Percentiles rank a stretch among this genome's conserved stretches.
Conservation (phyloP, 2,888 invertebrate genomes). For the Hydrotaea cyrtoneurina region DNA sequence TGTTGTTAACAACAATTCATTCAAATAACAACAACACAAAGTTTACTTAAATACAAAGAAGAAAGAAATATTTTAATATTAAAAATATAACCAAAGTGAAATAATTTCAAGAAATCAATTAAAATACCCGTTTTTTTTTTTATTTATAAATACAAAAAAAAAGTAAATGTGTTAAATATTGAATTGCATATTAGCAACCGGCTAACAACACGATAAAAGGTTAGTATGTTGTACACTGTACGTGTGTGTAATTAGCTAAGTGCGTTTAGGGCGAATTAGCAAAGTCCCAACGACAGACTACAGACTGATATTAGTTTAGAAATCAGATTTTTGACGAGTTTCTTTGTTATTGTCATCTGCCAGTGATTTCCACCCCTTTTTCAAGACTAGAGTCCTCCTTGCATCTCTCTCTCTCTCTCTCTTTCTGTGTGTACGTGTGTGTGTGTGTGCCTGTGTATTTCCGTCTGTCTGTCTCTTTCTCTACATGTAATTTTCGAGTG, state of each 20-base stretch:
- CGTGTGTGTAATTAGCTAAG: no score
- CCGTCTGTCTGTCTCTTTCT: background rate
- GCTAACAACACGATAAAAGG: conserved; percentile 15
- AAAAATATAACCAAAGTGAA: conserved; percentile 31
- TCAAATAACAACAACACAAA: conserved; percentile 33
- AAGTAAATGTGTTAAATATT: conserved; percentile 16
- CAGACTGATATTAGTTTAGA: background rate
- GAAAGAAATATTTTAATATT: conserved; percentile 20
- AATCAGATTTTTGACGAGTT: background rate
- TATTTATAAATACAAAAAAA: no score
- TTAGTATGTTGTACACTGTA: conserved; percentile 3
- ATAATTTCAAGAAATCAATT: conserved; percentile 41
- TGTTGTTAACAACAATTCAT: conserved; percentile 26
- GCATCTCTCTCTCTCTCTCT: background rate
- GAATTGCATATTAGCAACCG: conserved; percentile 22
- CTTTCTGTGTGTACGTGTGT: background rate
- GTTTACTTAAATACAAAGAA: conserved; percentile 18
- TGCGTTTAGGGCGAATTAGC: no score
- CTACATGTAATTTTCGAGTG: background rate
- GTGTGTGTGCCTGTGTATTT: background rate
- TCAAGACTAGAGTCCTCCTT: background rate
- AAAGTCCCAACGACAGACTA: no score
- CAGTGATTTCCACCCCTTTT: conserved; percentile 2
- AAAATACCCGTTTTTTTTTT: background rate
- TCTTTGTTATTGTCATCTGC: conserved; percentile 8